These are phyloP conservation scores for Drosophila paulistorum DNA, from an alignment of 1,140 invertebrate species.

Conservation along the genomic window DNA sequence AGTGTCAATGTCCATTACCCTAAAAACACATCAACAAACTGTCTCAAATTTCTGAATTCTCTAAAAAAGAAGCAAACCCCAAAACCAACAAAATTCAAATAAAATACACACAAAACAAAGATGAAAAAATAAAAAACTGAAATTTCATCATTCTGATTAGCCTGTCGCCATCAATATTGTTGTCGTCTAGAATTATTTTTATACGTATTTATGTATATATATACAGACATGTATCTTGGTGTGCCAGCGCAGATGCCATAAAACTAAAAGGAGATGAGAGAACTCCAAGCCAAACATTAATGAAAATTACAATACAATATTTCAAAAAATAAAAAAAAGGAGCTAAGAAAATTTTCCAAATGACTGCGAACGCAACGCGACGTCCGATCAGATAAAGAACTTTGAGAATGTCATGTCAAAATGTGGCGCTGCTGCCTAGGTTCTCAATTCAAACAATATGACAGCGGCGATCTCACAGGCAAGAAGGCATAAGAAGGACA, in stretches of 20 bases:
- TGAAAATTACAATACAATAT: constrained; percentile 63
- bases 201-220: background rate
- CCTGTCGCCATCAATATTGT: constrained; percentile 37
- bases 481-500: constrained; percentile 30
- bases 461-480: constrained; percentile 46
- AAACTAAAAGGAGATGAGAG: constrained; percentile 34
- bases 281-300: constrained; percentile 52
- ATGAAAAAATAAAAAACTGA: constrained; percentile 45
- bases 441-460: constrained; percentile 53
- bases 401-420: constrained; percentile 74
- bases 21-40: constrained; percentile 54
- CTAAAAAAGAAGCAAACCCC: constrained; percentile 32
- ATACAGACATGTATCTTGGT: background rate
- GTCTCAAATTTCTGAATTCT: constrained; percentile 60
- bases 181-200: constrained; percentile 40
- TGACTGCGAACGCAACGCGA: constrained; percentile 61
- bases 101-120: constrained; percentile 12
- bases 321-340: constrained; percentile 12
- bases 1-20: constrained; percentile 64
- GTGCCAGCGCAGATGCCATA: constrained; percentile 53
- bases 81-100: constrained; percentile 1
- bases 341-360: constrained; percentile 62
- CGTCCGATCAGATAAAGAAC: constrained; percentile 70
- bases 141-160: constrained; percentile 77
- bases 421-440: constrained; percentile 59